Base-by-base conservation (phyloP, 2,888 invertebrate genomes). In the Drosophila prostipennis region DNA sequence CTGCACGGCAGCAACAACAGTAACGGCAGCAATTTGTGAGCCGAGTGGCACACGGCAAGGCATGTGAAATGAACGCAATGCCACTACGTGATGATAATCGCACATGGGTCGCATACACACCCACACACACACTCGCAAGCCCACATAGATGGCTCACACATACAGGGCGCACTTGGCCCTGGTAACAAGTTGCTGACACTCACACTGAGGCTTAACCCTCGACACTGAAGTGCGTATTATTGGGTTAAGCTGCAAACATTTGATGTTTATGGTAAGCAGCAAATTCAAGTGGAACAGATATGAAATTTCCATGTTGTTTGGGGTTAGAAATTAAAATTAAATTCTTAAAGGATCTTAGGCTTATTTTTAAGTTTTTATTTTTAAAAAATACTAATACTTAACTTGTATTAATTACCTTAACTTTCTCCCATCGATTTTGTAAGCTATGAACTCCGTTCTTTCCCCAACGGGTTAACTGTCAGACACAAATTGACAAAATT, bases 401-500 rank as follows among this genome's bases (percentile, higher is more conserved):
- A n/a, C n/a, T n/a, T n/a, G n/a, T n/a, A n/a, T 29, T 29, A 29
- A 6, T 13, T 3, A 36, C 1, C 16, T 1, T 4, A 6, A 39
- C n/a, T 40, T 10, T 40, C 16, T 16, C 3, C 39, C 0, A 8
- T 4, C 16, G 26, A 4, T 8, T 8, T 7, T 40, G 40, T 3
- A 40, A 16, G 40, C 4, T 14, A 40, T 40, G 40, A 40, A 14
- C 42, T 11, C 11, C 11, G 11, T 6, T 13, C 36, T 14, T 32
- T 16, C 26, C 34, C 26, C 34, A 48, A 16, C 13, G 72, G 71
- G 61, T 55, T 73, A 70, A 59, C 34, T 49, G 65, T 61, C 74
- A 43, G 55, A 78, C 49, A 57, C 58, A 71, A 79, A 82, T 78
- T 76, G 80, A 72, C 78, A 61, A 56, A 68, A 72, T 61, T 65